Percentiles rank a stretch among this genome's conserved stretches.
phyloP scores from a whole-genome alignment of 2,888 invertebrate genomes.

The Diaprepes abbreviatus region DNA sequence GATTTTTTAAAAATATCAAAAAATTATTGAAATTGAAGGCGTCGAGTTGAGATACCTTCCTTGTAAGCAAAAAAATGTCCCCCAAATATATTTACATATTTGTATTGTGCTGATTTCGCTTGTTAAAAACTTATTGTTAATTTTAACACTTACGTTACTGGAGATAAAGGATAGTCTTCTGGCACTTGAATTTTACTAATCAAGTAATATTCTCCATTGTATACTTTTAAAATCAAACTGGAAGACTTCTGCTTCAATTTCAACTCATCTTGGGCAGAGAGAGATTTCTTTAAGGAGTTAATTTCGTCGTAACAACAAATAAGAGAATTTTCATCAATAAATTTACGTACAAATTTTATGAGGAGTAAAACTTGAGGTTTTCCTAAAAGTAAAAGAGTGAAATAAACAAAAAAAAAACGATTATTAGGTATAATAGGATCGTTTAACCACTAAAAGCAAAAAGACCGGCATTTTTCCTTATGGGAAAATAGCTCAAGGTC shows the following conservation, averaged over 20 bases:
- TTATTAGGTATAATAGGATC: too few relatives aligned
- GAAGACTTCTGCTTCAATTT: constrained; percentile 79
- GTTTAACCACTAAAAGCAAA: too few relatives aligned
- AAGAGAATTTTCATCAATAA: constrained; percentile 78
- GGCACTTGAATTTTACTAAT: constrained; percentile 74
- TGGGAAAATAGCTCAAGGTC: too few relatives aligned
- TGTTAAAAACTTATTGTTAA: too few relatives aligned
- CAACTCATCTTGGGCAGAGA: constrained; percentile 71
- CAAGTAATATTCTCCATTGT: constrained; percentile 74
- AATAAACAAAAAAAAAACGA: neutral
- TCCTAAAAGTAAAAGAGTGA: constrained; percentile 26
- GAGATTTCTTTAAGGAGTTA: constrained; percentile 70
- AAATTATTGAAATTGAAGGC: too few relatives aligned
- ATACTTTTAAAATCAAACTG: constrained; percentile 71
- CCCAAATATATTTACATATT: too few relatives aligned
- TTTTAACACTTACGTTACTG: constrained; percentile 67
- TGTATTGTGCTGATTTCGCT: too few relatives aligned
- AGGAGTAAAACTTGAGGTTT: constrained; percentile 74
- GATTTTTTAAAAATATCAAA: too few relatives aligned
- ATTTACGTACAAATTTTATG: constrained; percentile 74
- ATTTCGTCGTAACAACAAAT: constrained; percentile 83
- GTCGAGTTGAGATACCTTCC: too few relatives aligned
- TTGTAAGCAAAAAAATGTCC: too few relatives aligned
- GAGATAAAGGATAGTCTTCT: constrained; percentile 74
- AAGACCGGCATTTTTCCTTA: too few relatives aligned